Conservation (phyloP, 2,797 vertebrate genomes). For the Tiaroga cobitis region DNA sequence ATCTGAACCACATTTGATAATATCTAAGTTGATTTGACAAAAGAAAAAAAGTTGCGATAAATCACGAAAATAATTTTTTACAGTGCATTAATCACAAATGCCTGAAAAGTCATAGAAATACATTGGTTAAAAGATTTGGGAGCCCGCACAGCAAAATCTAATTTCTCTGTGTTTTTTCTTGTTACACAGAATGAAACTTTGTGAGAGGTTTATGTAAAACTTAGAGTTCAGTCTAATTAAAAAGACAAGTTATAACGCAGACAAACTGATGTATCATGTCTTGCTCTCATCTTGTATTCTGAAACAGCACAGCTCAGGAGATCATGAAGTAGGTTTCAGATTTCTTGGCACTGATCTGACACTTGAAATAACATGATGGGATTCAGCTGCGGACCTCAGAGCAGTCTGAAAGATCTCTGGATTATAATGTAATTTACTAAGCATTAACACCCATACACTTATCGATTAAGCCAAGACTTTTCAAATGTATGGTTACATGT, state of each 20-base stretch:
- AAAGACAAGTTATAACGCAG: not conserved
- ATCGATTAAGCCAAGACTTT: not conserved
- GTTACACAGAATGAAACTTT: too few relatives aligned
- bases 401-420: slow-evolving; percentile 47
- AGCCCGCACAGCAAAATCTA: not conserved
- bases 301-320: slow-evolving; percentile 8
- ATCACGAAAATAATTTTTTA: too few relatives aligned
- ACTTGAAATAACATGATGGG: slow-evolving; percentile 55
- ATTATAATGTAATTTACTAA: slow-evolving; percentile 31
- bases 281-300: slow-evolving; percentile 47
- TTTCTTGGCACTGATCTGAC: slow-evolving; percentile 54
- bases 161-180: not conserved
- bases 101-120: not conserved
- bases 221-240: not conserved
- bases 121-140: not conserved
- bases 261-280: not conserved
- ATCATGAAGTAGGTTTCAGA: slow-evolving; percentile 41
- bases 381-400: slow-evolving; percentile 54
- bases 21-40: too few relatives aligned
- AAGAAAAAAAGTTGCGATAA: too few relatives aligned
- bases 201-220: not conserved
- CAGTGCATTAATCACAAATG: too few relatives aligned
- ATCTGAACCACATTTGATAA: too few relatives aligned
- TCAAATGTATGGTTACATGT: not conserved
- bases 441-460: not conserved